Base-by-base conservation (phyloP, 2,888 invertebrate genomes). In the Tinea pellionella region DNA sequence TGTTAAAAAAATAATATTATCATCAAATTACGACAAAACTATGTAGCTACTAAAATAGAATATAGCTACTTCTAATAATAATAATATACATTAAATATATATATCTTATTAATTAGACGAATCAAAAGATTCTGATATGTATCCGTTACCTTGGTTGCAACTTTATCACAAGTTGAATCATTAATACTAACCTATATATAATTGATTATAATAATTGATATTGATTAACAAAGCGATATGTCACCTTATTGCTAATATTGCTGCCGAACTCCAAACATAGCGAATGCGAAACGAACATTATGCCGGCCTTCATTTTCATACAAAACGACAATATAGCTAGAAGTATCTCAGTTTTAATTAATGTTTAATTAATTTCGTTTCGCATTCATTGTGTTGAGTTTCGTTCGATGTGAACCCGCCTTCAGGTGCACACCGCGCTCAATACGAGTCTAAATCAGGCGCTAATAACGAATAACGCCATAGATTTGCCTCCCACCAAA, bases 91-190 rank as follows among this genome's bases (percentile, higher is more conserved):
- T 37, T 37, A 6, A 2, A 37, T 37, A 24, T 37, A 37, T 6
- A 6, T 53, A 24, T 53, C 53, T 53, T 53, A 53, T 19, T 15
- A 4, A 4, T 24, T 53, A 53, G 2, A 72, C 89, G 91, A 90
- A 90, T 88, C 90, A 89, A 85, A 78, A 86, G 90, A 90, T 89
- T 89, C 91, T 91, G 91, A 91, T 91, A 91, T 91, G 91, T 90
- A 87, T 90, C 24, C 88, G 89, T 90, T 90, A 91, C 90, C 90
- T 91, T 90, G 91, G 91, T 91, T 91, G 91, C 88, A 88, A 88
- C 88, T 84, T 74, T 86, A 88, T 88, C 88, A 88, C 88, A 79
- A 84, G 87, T 86, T 87, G 87, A 61, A n/a, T n/a, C n/a, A 63
- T 78, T 81, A 86, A 87, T 82, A 87, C 77, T 24, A 18, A 19